These are phyloP conservation scores for Anolis carolinensis DNA, from an alignment of 2,113 vertebrate species.

Conservation along the genomic window DNA sequence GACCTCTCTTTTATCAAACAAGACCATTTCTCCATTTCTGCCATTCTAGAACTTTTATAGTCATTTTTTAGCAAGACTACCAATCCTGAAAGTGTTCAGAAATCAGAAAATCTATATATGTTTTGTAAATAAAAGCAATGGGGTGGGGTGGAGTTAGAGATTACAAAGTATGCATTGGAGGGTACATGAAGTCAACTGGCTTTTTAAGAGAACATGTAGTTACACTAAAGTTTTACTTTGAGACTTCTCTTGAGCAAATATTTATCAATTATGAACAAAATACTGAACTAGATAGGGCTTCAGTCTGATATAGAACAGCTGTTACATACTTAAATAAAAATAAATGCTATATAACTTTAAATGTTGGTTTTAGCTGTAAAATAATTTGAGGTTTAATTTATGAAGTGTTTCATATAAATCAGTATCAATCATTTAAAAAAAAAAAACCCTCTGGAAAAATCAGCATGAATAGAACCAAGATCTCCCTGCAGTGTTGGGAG, in stretches of 20 bases:
- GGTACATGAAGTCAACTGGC: too few relatives aligned
- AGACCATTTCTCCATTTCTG: too few relatives aligned
- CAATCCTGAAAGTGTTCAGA: too few relatives aligned
- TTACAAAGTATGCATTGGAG: too few relatives aligned
- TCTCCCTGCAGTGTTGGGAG: background rate
- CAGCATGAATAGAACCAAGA: too few relatives aligned
- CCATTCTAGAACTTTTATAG: too few relatives aligned
- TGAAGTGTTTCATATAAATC: conserved; percentile 9
- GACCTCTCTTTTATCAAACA: too few relatives aligned
- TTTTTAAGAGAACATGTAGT: background rate
- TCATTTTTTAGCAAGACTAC: too few relatives aligned
- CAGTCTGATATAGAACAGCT: background rate
- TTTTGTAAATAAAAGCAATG: too few relatives aligned
- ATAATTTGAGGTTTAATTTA: background rate
- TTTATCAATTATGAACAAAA: background rate
- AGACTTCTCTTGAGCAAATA: background rate
- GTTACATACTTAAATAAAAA: background rate
- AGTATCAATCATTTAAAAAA: background rate
- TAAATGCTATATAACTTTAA: background rate
- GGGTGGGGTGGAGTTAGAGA: too few relatives aligned
- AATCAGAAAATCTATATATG: too few relatives aligned
- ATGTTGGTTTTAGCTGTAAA: background rate
- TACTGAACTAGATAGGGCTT: background rate
- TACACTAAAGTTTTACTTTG: background rate
- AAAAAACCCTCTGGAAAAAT: conserved; percentile 2